Conservation (phyloP, 2,113 vertebrate species). For the Willisornis vidua region DNA sequence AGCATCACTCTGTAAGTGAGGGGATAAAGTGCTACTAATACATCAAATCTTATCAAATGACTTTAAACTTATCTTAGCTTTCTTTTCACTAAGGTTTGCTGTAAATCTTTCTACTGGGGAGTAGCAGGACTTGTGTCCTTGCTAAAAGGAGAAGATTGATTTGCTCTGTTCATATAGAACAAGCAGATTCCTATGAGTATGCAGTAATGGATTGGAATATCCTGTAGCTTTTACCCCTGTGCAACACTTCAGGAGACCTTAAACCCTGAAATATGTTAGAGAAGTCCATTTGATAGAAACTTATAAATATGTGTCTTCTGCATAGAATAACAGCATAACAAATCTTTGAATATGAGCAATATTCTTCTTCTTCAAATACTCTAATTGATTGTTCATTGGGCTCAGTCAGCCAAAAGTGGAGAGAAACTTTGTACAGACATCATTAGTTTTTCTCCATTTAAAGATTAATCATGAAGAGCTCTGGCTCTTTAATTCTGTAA, state of each 20-base stretch:
- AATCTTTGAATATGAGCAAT: conserved; percentile 9
- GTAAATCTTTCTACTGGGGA: conserved; percentile 52
- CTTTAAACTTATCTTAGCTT: conserved; percentile 54
- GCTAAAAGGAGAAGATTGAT: conserved; percentile 67
- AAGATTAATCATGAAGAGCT: conserved; percentile 99
- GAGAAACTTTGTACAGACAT: conserved; percentile 99
- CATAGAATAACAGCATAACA: conserved; percentile 34
- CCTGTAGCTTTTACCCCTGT: conserved; percentile 5
- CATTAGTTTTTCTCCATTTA: conserved; percentile 99
- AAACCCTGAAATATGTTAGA: conserved; percentile 7
- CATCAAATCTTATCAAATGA: conserved; percentile 66
- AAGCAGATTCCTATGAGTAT: conserved; percentile 25
- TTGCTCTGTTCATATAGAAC: conserved; percentile 21
- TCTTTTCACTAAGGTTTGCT: conserved; percentile 55
- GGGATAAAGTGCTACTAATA: conserved; percentile 65
- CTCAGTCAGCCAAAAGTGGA: conserved; percentile 96
- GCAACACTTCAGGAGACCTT: conserved; percentile 37
- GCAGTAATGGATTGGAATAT: conserved; percentile 23
- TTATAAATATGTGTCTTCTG: conserved; percentile 29
- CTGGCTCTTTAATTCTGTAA: conserved; percentile 99
- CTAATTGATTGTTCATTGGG: conserved; percentile 97
- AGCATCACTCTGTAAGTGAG: conserved; percentile 19
- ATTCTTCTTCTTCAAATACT: conserved; percentile 89
- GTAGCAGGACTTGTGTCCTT: conserved; percentile 47
- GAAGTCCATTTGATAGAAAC: conserved; percentile 19